Evolutionary conservation across 2,797 vertebrate genomes (phyloP).

Genomic region (Limosa lapponica): DNA sequence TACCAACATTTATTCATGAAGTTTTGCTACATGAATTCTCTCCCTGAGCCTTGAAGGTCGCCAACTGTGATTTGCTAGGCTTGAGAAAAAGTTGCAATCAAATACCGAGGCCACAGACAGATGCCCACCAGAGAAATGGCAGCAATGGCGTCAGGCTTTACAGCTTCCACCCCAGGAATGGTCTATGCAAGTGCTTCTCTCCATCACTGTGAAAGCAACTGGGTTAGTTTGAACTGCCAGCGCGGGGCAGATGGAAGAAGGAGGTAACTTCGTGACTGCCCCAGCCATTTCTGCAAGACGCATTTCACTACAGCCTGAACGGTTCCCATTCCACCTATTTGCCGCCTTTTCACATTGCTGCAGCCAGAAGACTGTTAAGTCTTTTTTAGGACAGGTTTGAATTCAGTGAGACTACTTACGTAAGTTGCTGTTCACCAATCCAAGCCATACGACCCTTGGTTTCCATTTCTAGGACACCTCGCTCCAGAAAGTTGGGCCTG

Average conservation of each 20-base stretch:
- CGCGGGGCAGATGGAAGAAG: not conserved
- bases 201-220: not conserved
- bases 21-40: not conserved
- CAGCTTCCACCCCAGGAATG: not conserved
- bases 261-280: not conserved
- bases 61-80: not conserved
- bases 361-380: not conserved
- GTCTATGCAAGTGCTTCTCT: not conserved
- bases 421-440: not conserved
- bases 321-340: not conserved
- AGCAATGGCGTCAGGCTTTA: not conserved
- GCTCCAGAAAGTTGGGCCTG: not conserved
- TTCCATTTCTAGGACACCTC: not conserved
- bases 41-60: not conserved
- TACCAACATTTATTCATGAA: not conserved
- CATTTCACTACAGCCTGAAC: not conserved
- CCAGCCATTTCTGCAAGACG: not conserved
- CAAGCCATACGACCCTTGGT: not conserved
- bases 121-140: not conserved
- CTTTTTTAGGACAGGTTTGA: slow-evolving; percentile 10
- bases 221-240: not conserved
- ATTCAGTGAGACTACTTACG: not conserved
- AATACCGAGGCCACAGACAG: not conserved
- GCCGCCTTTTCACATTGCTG: not conserved
- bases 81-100: not conserved